These are phyloP conservation scores for Ramphastos sulfuratus DNA, from an alignment of 2,113 vertebrate species.

Conservation along the genomic window DNA sequence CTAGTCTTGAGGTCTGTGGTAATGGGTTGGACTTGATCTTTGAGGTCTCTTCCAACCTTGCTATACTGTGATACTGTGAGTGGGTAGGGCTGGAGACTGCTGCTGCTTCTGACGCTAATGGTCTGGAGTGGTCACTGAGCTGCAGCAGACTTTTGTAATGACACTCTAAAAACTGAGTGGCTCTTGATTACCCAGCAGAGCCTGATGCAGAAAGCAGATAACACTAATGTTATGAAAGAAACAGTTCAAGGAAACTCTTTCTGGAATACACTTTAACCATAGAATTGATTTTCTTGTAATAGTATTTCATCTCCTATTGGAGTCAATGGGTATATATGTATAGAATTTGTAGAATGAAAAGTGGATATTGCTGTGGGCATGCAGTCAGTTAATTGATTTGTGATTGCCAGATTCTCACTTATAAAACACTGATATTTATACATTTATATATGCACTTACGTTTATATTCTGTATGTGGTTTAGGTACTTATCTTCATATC, in stretches of 20 bases:
- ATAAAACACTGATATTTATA: not conserved
- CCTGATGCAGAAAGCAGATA: not conserved
- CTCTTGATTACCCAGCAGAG: not conserved
- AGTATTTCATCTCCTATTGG: not conserved
- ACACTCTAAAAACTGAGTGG: not conserved
- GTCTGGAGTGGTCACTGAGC: not conserved
- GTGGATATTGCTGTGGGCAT: not conserved
- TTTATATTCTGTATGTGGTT: not conserved
- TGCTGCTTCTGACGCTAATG: not conserved
- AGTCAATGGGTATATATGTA: not conserved
- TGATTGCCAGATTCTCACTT: not conserved
- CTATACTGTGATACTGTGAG: too few relatives aligned
- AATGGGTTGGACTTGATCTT: too few relatives aligned
- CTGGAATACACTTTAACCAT: not conserved
- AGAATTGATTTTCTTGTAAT: not conserved
- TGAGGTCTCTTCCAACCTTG: too few relatives aligned
- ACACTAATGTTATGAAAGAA: not conserved
- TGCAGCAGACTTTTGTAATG: not conserved
- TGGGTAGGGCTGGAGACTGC: fast-evolving
- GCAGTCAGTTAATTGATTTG: not conserved
- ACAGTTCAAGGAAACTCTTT: not conserved
- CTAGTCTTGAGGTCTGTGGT: too few relatives aligned
- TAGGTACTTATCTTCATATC: not conserved
- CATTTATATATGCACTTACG: not conserved
- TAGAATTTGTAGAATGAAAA: not conserved